Conservation (phyloP, 2,113 vertebrate species). For the Rhinolophus sinicus region DNA sequence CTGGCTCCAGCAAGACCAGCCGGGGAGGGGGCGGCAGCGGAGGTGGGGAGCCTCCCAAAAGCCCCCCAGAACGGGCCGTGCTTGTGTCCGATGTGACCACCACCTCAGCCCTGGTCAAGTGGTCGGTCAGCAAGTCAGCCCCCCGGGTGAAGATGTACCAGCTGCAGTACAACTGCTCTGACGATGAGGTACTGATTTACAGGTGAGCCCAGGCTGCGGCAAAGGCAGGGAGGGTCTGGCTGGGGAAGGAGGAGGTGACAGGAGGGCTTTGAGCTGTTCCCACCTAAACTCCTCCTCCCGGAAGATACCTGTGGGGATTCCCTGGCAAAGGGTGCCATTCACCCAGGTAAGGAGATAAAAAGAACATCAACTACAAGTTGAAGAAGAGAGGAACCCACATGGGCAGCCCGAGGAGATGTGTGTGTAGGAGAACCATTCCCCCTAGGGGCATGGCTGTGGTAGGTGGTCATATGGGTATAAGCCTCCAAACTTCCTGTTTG, state of each 20-base stretch:
- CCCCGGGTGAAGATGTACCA: slow-evolving; percentile 99
- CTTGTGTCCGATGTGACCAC: slow-evolving; percentile 96
- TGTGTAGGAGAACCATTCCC: rapidly evolving
- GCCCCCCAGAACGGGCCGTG: slow-evolving; percentile 91
- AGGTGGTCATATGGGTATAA: rapidly evolving
- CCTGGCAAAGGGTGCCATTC: neutral
- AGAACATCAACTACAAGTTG: too few relatives aligned
- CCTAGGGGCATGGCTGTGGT: rapidly evolving
- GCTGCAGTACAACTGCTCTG: slow-evolving; percentile 98
- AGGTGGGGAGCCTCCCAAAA: slow-evolving; percentile 84
- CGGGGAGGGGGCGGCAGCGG: slow-evolving; percentile 88
- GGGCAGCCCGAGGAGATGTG: neutral
- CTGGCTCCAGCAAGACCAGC: slow-evolving; percentile 94
- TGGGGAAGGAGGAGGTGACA: rapidly evolving
- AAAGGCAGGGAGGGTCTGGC: neutral
- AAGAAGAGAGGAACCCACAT: neutral
- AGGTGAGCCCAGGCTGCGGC: slow-evolving; percentile 86
- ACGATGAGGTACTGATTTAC: slow-evolving; percentile 98
- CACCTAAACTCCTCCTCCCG: neutral
- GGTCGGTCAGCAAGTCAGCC: slow-evolving; percentile 95
- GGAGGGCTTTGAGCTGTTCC: too few relatives aligned
- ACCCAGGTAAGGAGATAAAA: neutral
- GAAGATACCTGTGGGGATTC: neutral
- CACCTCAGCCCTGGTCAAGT: slow-evolving; percentile 94
- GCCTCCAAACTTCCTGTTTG: neutral